Base-by-base conservation (phyloP, 2,113 vertebrate genomes). In the Hyperoodon ampullatus region DNA sequence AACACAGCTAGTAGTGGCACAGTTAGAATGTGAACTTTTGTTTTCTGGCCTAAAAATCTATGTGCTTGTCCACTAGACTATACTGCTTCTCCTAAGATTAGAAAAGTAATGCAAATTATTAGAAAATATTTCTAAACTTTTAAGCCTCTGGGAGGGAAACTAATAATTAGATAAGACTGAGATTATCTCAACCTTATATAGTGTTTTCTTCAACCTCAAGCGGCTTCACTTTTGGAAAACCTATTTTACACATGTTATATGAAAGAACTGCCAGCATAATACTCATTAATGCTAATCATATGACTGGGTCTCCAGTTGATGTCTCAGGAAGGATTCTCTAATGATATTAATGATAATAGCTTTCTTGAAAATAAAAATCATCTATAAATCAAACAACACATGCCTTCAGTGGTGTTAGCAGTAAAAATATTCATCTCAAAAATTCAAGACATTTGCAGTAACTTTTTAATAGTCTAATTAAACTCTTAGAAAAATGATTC, bases 401-500 rank as follows among this genome's bases (percentile, higher is more conserved):
- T 8, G 23, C 91, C 42, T 94, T 1, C 28, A 0, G 88, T 83
- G 8, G n/a, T 44, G 28, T 85, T 90, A 53, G 58, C 53, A 78
- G 14, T 72, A 81, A 89, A 83, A 81, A 72, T 44, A 18, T 15
- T 74, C 42, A 26, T 18, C 16, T 84, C 0, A 28, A 24, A 71
- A 77, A 42, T 74, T 86, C 28, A 95, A 26, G 35, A 78, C 3
- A 42, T 72, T 82, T 86, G 8, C 65, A 78, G 21, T 77, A 94
- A 92, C 88, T 95, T 77, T 88, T 90, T 90, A 78, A 26, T 63
- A 80, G 14, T 42, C 4, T 55, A 87, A 93, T 82, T 81, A 60
- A 93, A 95, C 35, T 74, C 53, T 84, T 96, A 87, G 44, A 78
- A 55, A 96, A 90, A 85, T 95, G 39, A 92, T 95, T 83, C 47